Base-by-base conservation (phyloP, 2,888 invertebrate species). In the Euphydryas editha region DNA sequence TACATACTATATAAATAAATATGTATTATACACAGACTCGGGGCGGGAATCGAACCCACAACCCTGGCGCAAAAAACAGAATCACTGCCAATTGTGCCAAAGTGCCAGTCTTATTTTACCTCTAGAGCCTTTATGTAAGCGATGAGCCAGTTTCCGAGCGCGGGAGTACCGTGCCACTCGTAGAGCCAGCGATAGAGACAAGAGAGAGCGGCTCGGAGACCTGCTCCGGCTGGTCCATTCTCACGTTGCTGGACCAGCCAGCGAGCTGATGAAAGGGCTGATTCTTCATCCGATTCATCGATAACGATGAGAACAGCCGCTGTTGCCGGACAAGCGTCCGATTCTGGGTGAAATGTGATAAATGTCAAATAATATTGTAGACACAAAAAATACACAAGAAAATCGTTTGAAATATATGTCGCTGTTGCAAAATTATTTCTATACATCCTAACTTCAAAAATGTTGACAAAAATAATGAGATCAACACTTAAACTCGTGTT, bases 141-240 rank as follows among this genome's bases (percentile, higher is more conserved):
- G 76, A 95, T 86, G 1, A 96, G 94, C 94, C 96, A 95, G 11
- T 94, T 90, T 30, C 95, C 94, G 0, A 96, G 87, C 55, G 94
- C 94, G 2, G 94, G 93, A 0, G 95, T 94, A 68, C 93, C 93
- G 24, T 93, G 93, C 93, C 95, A 95, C 62, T 93, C 90, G 0
- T 93, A 90, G 63, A 96, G 82, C 96, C 96, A 96, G n/a, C 87
- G 87, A 76, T 95, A 96, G 0, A 97, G 86, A 56, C 95, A 93
- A 20, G 92, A 90, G 2, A 96, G 87, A 0, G 95, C 95, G 58
- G 94, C 93, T 18, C 94, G 92, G 10, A 96, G 88, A 42, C 94
- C 94, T 0, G 90, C 88, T 13, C 94, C 94, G 0, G 83, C 85
- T 0, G 88, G 86, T 0, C 86, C 87, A 20, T 84, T 84, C 11